Conservation (phyloP, 2,797 vertebrate genomes). For the Alectoris magna region DNA sequence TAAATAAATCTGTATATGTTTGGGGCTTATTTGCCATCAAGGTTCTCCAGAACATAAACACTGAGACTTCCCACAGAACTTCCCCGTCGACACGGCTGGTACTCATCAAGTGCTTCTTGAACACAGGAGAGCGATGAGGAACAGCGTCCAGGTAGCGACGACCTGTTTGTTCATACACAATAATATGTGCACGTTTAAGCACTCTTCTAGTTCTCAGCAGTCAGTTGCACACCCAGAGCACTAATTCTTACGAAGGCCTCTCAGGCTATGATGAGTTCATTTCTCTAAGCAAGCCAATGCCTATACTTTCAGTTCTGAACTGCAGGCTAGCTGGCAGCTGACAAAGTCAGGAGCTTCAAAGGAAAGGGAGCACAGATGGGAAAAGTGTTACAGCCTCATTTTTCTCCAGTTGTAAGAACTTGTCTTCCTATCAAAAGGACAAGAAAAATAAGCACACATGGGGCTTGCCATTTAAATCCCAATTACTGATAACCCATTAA, state of each 20-base stretch:
- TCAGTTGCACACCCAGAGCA: background rate
- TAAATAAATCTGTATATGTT: background rate
- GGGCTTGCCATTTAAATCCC: background rate
- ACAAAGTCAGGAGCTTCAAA: background rate
- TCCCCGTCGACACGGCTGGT: background rate
- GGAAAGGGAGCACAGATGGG: background rate
- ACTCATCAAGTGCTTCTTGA: background rate
- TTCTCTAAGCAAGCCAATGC: background rate
- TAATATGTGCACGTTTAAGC: fast-evolving
- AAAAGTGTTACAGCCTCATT: background rate
- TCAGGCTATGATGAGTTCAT: background rate
- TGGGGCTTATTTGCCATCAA: background rate
- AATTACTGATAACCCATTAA: background rate
- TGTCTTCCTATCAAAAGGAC: background rate
- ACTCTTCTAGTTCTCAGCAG: background rate
- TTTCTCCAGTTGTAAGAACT: background rate
- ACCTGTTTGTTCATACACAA: background rate
- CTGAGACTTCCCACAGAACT: background rate
- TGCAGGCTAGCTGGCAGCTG: background rate
- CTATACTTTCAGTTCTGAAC: background rate
- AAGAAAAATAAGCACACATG: background rate
- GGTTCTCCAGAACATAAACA: background rate
- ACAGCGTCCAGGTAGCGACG: background rate
- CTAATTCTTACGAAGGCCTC: background rate
- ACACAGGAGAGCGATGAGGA: background rate